These are phyloP conservation scores for Drosophila monieri DNA, from an alignment of 2,888 invertebrate species.

Conservation along the genomic window DNA sequence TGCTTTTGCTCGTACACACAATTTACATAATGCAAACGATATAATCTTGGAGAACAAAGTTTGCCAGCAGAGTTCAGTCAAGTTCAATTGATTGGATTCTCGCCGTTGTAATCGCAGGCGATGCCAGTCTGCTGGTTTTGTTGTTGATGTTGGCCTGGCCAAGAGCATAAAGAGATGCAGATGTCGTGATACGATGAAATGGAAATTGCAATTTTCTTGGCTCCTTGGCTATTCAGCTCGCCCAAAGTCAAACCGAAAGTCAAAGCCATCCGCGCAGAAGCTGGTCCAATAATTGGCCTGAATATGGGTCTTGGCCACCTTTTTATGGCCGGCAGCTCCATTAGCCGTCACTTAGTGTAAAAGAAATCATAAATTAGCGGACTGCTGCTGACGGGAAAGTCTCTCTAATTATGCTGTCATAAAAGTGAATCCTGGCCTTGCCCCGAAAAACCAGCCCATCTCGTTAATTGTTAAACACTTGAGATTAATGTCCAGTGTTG, in stretches of 20 bases:
- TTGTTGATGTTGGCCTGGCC: slow-evolving; percentile 14
- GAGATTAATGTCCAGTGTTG: slow-evolving; percentile 60
- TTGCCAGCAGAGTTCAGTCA: slow-evolving; percentile 18
- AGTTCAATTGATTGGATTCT: slow-evolving; percentile 48
- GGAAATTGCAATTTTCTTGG: slow-evolving; percentile 12
- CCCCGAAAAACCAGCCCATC: slow-evolving; percentile 22
- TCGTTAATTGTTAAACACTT: slow-evolving; percentile 70
- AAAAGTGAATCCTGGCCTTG: slow-evolving; percentile 49
- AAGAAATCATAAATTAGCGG: slow-evolving; percentile 66
- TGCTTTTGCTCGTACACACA: slow-evolving; percentile 50
- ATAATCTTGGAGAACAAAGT: slow-evolving; percentile 39
- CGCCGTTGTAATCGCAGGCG: slow-evolving; percentile 3
- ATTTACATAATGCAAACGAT: slow-evolving; percentile 62
- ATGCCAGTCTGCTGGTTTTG: slow-evolving; percentile 4
- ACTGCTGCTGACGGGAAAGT: slow-evolving; percentile 36
- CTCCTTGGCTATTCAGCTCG: not conserved
- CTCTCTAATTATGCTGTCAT: slow-evolving; percentile 65
- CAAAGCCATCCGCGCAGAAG: slow-evolving; percentile 45
- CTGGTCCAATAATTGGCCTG: slow-evolving; percentile 43
- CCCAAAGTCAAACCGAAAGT: slow-evolving; percentile 50
- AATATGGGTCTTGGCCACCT: slow-evolving; percentile 58
- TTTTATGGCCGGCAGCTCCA: slow-evolving; percentile 58
- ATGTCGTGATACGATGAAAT: not conserved
- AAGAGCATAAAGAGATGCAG: slow-evolving; percentile 4
- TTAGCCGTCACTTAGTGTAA: slow-evolving; percentile 70